Evolutionary conservation across 2,888 invertebrate genomes (phyloP).

Genomic region (Volucella inflata): DNA sequence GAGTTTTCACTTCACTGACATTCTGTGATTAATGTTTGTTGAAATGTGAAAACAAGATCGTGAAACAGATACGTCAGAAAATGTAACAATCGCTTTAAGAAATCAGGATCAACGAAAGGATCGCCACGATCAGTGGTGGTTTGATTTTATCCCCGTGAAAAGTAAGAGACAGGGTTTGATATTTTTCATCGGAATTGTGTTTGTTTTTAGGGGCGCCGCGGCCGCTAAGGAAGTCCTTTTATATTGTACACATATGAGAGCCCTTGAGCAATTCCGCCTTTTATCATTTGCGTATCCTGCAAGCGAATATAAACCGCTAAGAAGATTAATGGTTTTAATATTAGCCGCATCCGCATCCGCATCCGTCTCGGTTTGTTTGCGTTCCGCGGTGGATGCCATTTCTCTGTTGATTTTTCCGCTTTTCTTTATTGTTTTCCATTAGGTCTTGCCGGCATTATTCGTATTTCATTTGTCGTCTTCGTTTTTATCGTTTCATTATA

Average conservation of each 20-base stretch:
- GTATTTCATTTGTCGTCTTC: constrained; percentile 16
- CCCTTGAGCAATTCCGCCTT: constrained; percentile 23
- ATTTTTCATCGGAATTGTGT: constrained; percentile 3
- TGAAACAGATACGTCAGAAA: constrained; percentile 74
- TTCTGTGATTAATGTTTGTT: constrained; percentile 76
- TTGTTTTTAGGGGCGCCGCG: constrained; percentile 36
- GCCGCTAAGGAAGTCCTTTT: not conserved
- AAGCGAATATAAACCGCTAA: constrained; percentile 75
- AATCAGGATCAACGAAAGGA: constrained; percentile 59
- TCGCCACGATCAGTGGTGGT: constrained; percentile 33
- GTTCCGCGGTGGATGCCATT: constrained; percentile 67
- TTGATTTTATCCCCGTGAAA: constrained; percentile 34
- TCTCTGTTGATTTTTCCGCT: constrained; percentile 75
- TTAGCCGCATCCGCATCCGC: constrained; percentile 77
- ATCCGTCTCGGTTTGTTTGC: constrained; percentile 75
- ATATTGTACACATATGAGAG: not conserved
- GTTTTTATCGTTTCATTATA: not conserved
- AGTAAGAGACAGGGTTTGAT: constrained; percentile 14
- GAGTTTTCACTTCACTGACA: constrained; percentile 62
- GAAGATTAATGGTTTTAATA: constrained; percentile 78
- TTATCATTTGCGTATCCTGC: constrained; percentile 9
- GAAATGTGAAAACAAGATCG: constrained; percentile 74
- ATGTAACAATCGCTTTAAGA: constrained; percentile 58
- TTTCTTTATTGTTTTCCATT: constrained; percentile 62
- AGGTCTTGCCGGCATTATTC: constrained; percentile 45